Evolutionary conservation across 2,888 invertebrate species (phyloP), one percentile per base, ranked within the genome.

Genomic region (Pollenia griseotomentosa): DNA sequence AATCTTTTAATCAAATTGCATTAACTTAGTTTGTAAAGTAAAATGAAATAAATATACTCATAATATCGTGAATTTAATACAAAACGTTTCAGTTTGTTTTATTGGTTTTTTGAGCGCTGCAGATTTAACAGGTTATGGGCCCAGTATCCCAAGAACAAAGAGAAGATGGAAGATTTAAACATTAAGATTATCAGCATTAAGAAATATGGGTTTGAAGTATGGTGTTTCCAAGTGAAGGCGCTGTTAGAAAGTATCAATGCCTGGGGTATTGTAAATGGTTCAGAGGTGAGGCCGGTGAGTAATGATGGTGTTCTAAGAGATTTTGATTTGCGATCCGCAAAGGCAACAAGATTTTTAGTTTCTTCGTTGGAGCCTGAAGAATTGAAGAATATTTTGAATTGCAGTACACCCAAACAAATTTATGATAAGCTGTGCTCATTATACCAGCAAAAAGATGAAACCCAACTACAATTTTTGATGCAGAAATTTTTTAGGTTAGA

Each of bases 211-310:
- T 79, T 70, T 70, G 79, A 79, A 40, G 70, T 70, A 12, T 79
- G 79, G 68, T 59, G 68, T 42, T 79, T 79, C 10, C 68, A 61
- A 59, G 14, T 61, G 10, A 79, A 79, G 40, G 79, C 79, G 4
- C n/a, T 79, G 19, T 68, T 79, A 57, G 79, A 79, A 11, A 16
- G 68, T 23, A 70, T 79, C 59, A 79, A 79, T 51, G 59, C 68
- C 16, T 79, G 68, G 79, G 14, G 23, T 48, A 79, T 79, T 70
- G 68, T 70, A 12, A 42, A 70, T 23, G 59, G 79, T 79, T 51
- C 40, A 6, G 68, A 79, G 42, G 11, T 23, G 1, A 55, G 65
- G 42, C 65, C 66, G 40, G n/a, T 11, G 33, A 33, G 33, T 33
- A 11, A 33, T 44, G 71, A 10, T 16, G 46, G 2, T 6, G 33